These are phyloP conservation scores for Virgularia gustaviana DNA, from an alignment of 92 coral and sea anemone species.

Conservation along the genomic window DNA sequence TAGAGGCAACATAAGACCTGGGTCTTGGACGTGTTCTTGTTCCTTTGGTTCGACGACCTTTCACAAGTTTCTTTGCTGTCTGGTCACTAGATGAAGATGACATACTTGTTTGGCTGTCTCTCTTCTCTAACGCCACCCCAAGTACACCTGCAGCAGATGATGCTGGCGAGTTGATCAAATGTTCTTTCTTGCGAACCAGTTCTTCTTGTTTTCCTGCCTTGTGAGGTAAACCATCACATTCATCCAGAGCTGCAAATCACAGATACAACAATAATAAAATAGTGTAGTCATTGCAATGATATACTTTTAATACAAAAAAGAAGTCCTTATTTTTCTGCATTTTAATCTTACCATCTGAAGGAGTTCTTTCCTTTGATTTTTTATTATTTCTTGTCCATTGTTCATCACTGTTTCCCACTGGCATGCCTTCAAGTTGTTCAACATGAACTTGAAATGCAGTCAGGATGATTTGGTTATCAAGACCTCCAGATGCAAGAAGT, in stretches of 20 bases:
- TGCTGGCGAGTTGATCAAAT: constrained; percentile 10
- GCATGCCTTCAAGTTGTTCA: constrained; percentile 77
- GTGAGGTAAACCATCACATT: constrained; percentile 36
- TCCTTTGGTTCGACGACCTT: not conserved
- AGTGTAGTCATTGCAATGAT: not conserved
- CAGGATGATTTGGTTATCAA: constrained; percentile 69
- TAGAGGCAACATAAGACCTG: not conserved
- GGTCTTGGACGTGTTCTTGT: constrained; percentile 17
- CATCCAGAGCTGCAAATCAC: constrained; percentile 25
- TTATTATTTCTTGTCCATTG: constrained; percentile 5
- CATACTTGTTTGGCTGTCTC: not conserved
- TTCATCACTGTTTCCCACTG: constrained; percentile 44
- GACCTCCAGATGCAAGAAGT: constrained; percentile 83
- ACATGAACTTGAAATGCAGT: constrained; percentile 74
- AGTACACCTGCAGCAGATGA: constrained; percentile 22
- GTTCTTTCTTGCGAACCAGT: constrained; percentile 3
- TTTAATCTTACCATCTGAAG: constrained; percentile 5
- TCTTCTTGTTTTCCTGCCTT: not conserved
- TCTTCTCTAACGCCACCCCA: constrained; percentile 16
- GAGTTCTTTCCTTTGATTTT: constrained; percentile 22
- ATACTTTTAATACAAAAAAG: not conserved
- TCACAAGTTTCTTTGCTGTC: constrained; percentile 9
- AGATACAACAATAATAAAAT: not conserved
- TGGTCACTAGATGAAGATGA: constrained; percentile 22
- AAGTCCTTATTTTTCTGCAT: not conserved